These are phyloP conservation scores for Melanchra persicariae DNA, from an alignment of 2,888 invertebrate species.

Conservation along the genomic window DNA sequence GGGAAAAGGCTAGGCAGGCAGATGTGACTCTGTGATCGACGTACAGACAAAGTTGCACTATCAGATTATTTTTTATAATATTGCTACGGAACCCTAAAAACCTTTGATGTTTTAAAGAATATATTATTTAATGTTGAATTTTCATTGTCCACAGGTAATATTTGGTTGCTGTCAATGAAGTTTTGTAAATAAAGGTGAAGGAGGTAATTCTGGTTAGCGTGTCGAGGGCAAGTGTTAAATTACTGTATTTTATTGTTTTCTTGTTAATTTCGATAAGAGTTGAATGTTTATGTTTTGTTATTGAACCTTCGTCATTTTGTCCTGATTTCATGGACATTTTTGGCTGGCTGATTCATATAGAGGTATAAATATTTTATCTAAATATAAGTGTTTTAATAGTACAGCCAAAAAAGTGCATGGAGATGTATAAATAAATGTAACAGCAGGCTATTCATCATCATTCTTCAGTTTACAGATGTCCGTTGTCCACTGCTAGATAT, in stretches of 20 bases:
- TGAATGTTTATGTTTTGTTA: conserved; percentile 13
- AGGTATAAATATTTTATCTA: too few species aligned
- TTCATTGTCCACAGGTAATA: conserved; percentile 74
- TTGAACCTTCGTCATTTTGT: conserved; percentile 12
- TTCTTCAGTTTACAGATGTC: too few species aligned
- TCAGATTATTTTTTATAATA: neutral
- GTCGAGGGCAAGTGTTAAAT: conserved; percentile 57
- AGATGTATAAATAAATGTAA: too few species aligned
- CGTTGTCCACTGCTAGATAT: too few species aligned
- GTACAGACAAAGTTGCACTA: neutral
- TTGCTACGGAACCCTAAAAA: neutral
- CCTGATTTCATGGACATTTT: neutral
- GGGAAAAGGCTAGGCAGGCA: too few species aligned
- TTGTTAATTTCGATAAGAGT: conserved; percentile 15
- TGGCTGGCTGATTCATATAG: neutral
- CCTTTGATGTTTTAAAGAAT: conserved; percentile 6
- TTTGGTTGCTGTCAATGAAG: conserved; percentile 45
- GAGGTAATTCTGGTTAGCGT: conserved; percentile 45
- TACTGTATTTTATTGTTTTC: conserved; percentile 48
- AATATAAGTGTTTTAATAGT: too few species aligned
- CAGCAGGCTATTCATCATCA: too few species aligned
- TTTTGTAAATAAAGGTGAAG: conserved; percentile 55
- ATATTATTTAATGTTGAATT: conserved; percentile 46
- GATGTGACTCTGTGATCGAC: too few species aligned
- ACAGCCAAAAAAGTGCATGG: too few species aligned